A percentile compares a stretch with the other conserved stretches of the same genome.
Evolutionary conservation across 2,797 vertebrate species (phyloP).

Genomic region (Carapus acus): DNA sequence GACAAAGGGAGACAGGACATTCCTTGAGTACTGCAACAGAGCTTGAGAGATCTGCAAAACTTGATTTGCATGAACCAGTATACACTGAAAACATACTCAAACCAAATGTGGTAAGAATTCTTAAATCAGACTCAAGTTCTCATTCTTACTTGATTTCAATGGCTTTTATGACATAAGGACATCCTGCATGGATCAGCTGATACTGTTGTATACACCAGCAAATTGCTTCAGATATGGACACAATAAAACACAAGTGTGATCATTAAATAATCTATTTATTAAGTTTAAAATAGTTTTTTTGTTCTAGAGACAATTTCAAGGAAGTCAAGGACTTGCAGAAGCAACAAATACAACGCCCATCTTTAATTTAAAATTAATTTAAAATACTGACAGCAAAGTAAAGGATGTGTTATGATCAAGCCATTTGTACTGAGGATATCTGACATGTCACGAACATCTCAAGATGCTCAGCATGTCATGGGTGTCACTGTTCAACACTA

Average conservation of each 20-base stretch:
- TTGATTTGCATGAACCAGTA: too few relatives aligned
- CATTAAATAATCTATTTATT: conserved; percentile 99
- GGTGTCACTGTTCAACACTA: conserved; percentile 32
- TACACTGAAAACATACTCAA: not conserved
- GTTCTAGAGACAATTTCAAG: conserved; percentile 96
- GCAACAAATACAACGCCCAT: conserved; percentile 83
- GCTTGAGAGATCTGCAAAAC: too few relatives aligned
- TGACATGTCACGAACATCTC: conserved; percentile 50
- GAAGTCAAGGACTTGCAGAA: conserved; percentile 83
- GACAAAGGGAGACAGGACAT: conserved; percentile 40
- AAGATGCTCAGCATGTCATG: conserved; percentile 53
- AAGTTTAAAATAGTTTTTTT: conserved; percentile 96
- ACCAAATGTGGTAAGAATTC: too few relatives aligned
- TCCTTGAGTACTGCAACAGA: conserved; percentile 17
- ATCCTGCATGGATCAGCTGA: too few relatives aligned
- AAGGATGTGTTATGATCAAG: conserved; percentile 51
- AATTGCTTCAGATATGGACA: not conserved
- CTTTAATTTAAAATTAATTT: conserved; percentile 73
- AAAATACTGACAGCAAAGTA: conserved; percentile 79
- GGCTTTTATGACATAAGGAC: too few relatives aligned
- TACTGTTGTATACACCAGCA: too few relatives aligned
- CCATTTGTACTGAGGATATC: conserved; percentile 45
- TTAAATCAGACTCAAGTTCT: too few relatives aligned
- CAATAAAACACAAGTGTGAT: conserved; percentile 49
- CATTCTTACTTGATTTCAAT: too few relatives aligned